Evolutionary conservation across 1,140 invertebrate species (phyloP).

Genomic region (Pseudomyrmex sp.): DNA sequence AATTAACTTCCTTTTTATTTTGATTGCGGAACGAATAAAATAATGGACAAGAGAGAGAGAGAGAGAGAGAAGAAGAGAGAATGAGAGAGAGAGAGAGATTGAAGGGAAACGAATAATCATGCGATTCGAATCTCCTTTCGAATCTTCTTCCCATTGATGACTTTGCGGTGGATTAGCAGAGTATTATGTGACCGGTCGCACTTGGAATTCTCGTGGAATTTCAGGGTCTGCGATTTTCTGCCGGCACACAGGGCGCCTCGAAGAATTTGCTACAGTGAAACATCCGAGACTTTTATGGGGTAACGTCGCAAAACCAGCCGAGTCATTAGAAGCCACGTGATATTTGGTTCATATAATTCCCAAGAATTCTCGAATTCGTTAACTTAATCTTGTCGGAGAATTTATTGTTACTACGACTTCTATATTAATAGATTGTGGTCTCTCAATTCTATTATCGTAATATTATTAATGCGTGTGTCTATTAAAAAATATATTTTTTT

Average conservation of each 20-base stretch:
- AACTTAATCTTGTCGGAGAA: not conserved
- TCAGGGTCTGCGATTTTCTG: constrained; percentile 61
- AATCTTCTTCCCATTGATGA: constrained; percentile 72
- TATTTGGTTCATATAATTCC: constrained; percentile 36
- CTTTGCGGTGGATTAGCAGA: constrained; percentile 69
- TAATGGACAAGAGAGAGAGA: not conserved
- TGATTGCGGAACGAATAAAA: constrained; percentile 6
- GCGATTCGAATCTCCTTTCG: not conserved
- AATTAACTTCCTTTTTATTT: constrained; percentile 1
- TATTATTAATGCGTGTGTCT: not conserved
- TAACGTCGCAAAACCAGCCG: constrained; percentile 31
- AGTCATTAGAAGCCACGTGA: constrained; percentile 57
- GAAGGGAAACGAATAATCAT: not conserved
- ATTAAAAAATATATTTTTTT: not conserved
- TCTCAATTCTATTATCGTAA: not conserved
- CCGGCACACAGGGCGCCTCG: constrained; percentile 66
- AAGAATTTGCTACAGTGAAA: constrained; percentile 72
- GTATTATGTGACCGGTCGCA: constrained; percentile 66
- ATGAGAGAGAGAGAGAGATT: not conserved
- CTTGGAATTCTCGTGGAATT: constrained; percentile 71
- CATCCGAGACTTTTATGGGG: constrained; percentile 66
- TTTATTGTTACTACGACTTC: constrained; percentile 24
- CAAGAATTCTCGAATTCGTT: constrained; percentile 46
- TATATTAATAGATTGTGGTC: not conserved
- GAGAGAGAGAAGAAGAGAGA: not conserved